phyloP scores from a whole-genome alignment of 2,797 vertebrate genomes.

The Pseudomugil tenellus region DNA sequence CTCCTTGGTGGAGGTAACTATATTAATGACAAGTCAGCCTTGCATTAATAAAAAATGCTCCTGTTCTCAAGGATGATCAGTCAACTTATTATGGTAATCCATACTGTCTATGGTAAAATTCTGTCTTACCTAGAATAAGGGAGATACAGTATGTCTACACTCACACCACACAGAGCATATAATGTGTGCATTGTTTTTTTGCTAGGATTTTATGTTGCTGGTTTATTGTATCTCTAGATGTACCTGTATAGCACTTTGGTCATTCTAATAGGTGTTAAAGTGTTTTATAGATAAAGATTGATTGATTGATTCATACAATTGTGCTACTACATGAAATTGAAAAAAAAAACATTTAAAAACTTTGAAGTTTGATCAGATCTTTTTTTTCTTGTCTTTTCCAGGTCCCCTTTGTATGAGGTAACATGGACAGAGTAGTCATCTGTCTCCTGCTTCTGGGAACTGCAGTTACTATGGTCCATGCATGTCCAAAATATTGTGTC shows the following conservation, averaged over 20 bases:
- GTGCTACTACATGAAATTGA: background rate
- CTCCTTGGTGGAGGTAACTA: no score
- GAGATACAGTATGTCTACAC: background rate
- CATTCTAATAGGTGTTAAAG: no score
- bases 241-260: no score
- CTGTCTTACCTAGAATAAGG: conserved; percentile 10
- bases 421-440: conserved; percentile 97
- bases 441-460: conserved; percentile 95
- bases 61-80: conserved; percentile 38
- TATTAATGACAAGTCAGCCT: conserved; percentile 10
- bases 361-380: background rate
- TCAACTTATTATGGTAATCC: conserved; percentile 41
- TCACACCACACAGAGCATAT: background rate
- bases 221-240: no score
- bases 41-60: conserved; percentile 52
- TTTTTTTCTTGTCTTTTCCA: conserved; percentile 62
- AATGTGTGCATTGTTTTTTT: background rate
- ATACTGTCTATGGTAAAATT: conserved; percentile 15
- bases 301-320: no score
- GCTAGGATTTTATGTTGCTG: no score
- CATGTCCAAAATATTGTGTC: conserved; percentile 98
- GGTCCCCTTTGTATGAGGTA: conserved; percentile 87
- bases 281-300: no score
- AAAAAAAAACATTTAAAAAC: background rate
- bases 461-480: conserved; percentile 87